Evolutionary conservation across 2,797 vertebrate species (phyloP).

Genomic region (Cynopterus sphinx): DNA sequence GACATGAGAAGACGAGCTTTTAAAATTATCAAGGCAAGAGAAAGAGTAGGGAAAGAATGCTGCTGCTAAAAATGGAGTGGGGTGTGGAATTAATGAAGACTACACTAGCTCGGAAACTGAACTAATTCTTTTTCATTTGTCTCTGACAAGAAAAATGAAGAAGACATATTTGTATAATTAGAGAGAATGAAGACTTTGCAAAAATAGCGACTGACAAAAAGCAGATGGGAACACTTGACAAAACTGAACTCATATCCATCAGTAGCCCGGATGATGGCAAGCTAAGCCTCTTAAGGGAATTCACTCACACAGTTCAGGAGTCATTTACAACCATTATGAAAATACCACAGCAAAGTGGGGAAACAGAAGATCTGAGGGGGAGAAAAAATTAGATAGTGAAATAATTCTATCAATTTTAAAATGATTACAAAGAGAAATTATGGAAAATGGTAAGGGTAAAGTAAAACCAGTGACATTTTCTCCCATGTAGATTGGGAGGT

Average conservation of each 20-base stretch:
- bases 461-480: background rate
- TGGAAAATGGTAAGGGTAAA: background rate
- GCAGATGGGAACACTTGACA: constrained; percentile 63
- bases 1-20: constrained; percentile 61
- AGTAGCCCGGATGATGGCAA: background rate
- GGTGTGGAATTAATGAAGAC: constrained; percentile 73
- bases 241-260: constrained; percentile 38
- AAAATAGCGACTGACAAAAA: constrained; percentile 75
- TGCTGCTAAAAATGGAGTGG: constrained; percentile 62
- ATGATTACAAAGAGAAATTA: background rate
- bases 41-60: constrained; percentile 57
- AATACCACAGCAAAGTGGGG: constrained; percentile 49
- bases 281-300: constrained; percentile 24
- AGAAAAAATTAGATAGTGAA: background rate
- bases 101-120: constrained; percentile 70
- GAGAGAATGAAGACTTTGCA: constrained; percentile 74
- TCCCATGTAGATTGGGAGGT: background rate
- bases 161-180: constrained; percentile 77
- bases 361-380: constrained; percentile 40
- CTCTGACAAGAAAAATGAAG: constrained; percentile 79
- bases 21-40: constrained; percentile 39
- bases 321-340: constrained; percentile 53
- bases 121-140: constrained; percentile 77
- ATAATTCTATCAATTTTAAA: constrained; percentile 33
- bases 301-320: background rate